Base-by-base conservation (phyloP, 2,113 vertebrate species). In the Dicaeum eximium region DNA sequence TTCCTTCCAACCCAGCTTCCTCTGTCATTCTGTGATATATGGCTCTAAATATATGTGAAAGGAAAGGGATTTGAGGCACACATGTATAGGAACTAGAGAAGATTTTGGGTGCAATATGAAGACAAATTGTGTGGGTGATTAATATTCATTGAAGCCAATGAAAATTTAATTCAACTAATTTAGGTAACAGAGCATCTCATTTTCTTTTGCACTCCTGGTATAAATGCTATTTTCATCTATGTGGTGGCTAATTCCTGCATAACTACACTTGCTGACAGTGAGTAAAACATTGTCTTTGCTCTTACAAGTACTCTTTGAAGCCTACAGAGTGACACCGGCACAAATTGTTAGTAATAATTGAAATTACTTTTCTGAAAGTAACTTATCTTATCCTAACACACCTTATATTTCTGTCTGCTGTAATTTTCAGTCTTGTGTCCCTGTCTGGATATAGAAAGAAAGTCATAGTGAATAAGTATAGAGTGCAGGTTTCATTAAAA, bases 341-440 rank as follows among this genome's bases (percentile, higher is more conserved):
- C 56, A 92, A 81, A 50, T 15, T 77, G 57, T 75, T 93, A 83
- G 56, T 42, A 95, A 82, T 88, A 96, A 91, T 27, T 70, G 69
- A 77, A 95, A 93, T 96, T 77, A 67, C n/a, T 86, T 61, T 77
- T 88, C 82, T 85, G 50, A 84, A 92, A 92, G 81, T 71, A 62
- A 93, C 56, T 96, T 97, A 93, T 95, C 94, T 97, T 35, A 44
- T 80, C 48, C 92, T 90, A 95, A 81, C 78, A 90, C 81, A 87
- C 94, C 86, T 92, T 91, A 53, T 54, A 77, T 94, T 95, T 94
- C 92, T 80, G 65, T 88, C 71, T 94, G 8, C 24, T 92, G 15
- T 69, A 74, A 42, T 86, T 73, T 75, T 62, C 54, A 62, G 77
- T 72, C 28, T 37, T 93, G 88, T 87, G 21, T 44, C 45, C 62